Evolutionary conservation across 2,888 invertebrate species (phyloP).

Genomic region (Parascotia fuliginaria): DNA sequence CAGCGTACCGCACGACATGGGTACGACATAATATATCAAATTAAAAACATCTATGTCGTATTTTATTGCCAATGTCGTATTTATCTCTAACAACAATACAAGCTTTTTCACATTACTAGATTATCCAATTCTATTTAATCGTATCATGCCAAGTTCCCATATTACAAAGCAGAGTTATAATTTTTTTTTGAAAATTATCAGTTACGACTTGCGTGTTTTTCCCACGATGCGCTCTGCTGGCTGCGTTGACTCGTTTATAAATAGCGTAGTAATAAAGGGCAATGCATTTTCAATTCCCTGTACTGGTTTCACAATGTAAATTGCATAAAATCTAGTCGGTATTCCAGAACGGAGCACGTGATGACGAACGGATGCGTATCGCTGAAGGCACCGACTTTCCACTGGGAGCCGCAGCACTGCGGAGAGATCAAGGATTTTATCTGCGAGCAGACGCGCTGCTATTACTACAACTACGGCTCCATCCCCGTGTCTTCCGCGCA

Average conservation of each 20-base stretch:
- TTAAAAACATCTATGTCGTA: no score
- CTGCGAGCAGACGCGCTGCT: constrained; percentile 95
- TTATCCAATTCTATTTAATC: constrained; percentile 11
- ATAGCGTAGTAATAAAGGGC: constrained; percentile 44
- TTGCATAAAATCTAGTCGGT: constrained; percentile 80
- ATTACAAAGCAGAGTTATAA: constrained; percentile 13
- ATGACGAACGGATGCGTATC: constrained; percentile 91
- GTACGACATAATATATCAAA: constrained; percentile 74
- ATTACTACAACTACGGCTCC: constrained; percentile 96
- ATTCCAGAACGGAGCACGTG: constrained; percentile 83
- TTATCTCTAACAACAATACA: not conserved
- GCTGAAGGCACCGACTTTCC: constrained; percentile 90
- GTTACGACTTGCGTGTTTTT: constrained; percentile 36
- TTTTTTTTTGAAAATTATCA: constrained; percentile 47
- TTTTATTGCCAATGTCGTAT: not conserved
- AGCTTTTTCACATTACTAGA: constrained; percentile 5
- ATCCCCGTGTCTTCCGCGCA: constrained; percentile 95
- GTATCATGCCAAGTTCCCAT: constrained; percentile 14
- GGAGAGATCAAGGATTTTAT: constrained; percentile 94
- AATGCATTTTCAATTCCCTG: constrained; percentile 47
- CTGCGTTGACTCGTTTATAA: constrained; percentile 46
- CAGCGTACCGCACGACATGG: constrained; percentile 92
- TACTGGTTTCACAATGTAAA: constrained; percentile 46
- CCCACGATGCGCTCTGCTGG: constrained; percentile 52
- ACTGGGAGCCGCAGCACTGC: constrained; percentile 94